Percentiles rank a stretch among this genome's conserved stretches.
Conservation (phyloP, 2,797 vertebrate species). For the Otolemur crassicaudatus region DNA sequence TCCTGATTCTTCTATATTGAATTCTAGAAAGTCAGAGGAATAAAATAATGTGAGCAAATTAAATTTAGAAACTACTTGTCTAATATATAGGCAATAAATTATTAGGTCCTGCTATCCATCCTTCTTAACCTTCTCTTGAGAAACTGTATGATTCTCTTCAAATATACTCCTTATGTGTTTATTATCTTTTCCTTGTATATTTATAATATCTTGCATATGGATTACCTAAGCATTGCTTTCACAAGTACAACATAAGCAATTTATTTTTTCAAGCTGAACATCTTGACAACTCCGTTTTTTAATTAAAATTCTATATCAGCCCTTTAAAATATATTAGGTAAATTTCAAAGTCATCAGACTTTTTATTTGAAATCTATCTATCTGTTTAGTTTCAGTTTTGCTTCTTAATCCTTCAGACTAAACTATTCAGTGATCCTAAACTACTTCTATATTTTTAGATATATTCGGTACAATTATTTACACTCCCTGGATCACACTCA, state of each 20-base stretch:
- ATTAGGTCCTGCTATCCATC: not conserved
- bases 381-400: not conserved
- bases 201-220: not conserved
- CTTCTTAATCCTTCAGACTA: not conserved
- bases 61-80: not conserved
- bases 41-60: not conserved
- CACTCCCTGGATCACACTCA: rapidly evolving
- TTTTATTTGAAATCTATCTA: not conserved
- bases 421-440: not conserved
- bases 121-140: not conserved
- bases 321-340: not conserved
- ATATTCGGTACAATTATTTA: not conserved
- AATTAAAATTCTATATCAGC: not conserved
- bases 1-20: not conserved
- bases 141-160: not conserved
- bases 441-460: not conserved
- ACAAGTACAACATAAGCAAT: not conserved
- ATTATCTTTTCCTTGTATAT: not conserved
- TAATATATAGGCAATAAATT: not conserved
- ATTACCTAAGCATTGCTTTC: not conserved
- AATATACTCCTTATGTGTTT: not conserved
- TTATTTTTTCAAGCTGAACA: slow-evolving; percentile 34
- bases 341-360: not conserved
- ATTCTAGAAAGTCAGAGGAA: not conserved
- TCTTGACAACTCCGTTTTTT: not conserved